Conservation (phyloP, 2,888 invertebrate genomes). For the Athalia cordata region DNA sequence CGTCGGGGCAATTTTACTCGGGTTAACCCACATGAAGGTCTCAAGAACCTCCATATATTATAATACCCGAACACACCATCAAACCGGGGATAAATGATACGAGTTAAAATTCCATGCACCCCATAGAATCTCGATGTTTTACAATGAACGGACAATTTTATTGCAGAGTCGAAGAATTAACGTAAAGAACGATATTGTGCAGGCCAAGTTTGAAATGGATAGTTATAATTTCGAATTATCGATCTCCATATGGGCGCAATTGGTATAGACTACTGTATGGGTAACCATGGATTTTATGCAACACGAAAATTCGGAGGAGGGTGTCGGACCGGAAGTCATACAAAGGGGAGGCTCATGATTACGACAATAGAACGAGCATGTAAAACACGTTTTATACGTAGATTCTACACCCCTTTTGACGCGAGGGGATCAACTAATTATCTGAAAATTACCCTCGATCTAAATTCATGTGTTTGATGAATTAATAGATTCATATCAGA, state of each 20-base stretch:
- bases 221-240: constrained; percentile 33
- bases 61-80: no score
- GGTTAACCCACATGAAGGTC: constrained; percentile 22
- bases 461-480: constrained; percentile 4
- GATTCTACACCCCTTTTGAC: neutral
- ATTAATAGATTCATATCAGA: neutral
- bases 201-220: neutral
- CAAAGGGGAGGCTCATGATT: constrained; percentile 6
- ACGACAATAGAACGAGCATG: neutral
- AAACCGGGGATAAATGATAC: no score
- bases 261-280: neutral
- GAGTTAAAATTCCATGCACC: no score
- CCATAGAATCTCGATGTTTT: no score
- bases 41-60: neutral
- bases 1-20: constrained; percentile 30
- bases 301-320: constrained; percentile 37
- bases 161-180: neutral
- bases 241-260: constrained; percentile 16
- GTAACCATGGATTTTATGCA: constrained; percentile 37
- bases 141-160: no score
- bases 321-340: constrained; percentile 32
- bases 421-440: constrained; percentile 6
- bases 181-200: neutral
- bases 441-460: neutral
- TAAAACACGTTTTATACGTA: neutral